Conservation (phyloP, 53 echinoderm and acorn worm species). For the Actinopyga echinites region DNA sequence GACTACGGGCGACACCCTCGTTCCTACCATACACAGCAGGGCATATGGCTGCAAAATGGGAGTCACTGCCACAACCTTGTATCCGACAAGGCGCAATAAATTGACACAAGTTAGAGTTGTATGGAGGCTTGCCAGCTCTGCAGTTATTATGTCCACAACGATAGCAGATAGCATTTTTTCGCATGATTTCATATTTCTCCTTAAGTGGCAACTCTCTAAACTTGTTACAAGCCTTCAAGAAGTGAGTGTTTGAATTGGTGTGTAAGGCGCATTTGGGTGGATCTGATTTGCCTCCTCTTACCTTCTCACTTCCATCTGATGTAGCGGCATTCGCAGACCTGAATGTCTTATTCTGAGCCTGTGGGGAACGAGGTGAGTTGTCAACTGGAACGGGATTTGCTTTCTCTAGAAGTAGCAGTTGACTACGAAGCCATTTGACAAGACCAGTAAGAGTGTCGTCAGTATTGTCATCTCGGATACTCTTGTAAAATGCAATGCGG, state of each 20-base stretch:
- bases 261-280: constrained; percentile 54
- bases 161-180: constrained; percentile 37
- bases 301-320: too few species aligned
- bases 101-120: constrained; percentile 32
- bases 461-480: constrained; percentile 66
- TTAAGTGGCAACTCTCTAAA: constrained; percentile 35
- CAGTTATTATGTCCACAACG: constrained; percentile 63
- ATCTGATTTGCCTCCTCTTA: too few species aligned
- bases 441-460: constrained; percentile 72
- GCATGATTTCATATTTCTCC: constrained; percentile 60
- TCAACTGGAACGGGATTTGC: constrained; percentile 36
- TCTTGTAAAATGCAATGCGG: constrained; percentile 74
- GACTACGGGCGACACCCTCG: constrained; percentile 28
- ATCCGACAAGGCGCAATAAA: constrained; percentile 36
- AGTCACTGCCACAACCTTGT: constrained; percentile 55
- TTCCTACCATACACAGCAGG: constrained; percentile 65
- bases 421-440: constrained; percentile 78
- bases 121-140: constrained; percentile 51
- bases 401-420: constrained; percentile 68
- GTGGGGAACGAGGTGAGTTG: not conserved
- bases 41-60: constrained; percentile 74
- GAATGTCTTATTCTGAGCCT: too few species aligned
- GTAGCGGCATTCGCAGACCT: too few species aligned
- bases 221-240: constrained; percentile 62
- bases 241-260: constrained; percentile 49